phyloP scores from a whole-genome alignment of 2,888 invertebrate genomes.

The Rugalucina vietnamica region DNA sequence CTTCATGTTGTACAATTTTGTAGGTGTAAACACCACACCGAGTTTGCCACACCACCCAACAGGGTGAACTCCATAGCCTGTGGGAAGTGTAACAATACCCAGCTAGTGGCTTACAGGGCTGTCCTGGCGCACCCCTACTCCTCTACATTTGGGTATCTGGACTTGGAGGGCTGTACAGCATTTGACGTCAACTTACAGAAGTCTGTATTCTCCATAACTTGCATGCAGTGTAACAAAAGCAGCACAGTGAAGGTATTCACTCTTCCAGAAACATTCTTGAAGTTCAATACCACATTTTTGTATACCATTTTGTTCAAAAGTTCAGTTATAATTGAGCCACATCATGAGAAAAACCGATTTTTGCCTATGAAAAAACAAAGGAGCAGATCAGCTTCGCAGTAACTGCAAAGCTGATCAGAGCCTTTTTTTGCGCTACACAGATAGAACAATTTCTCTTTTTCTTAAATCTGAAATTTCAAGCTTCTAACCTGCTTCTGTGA shows the following conservation, averaged over 20 bases:
- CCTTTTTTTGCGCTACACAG: too few relatives aligned
- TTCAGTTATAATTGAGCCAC: too few relatives aligned
- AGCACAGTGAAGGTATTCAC: conserved; percentile 80
- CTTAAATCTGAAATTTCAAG: too few relatives aligned
- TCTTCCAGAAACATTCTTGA: too few relatives aligned
- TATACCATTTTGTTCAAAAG: too few relatives aligned
- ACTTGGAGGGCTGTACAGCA: conserved; percentile 80
- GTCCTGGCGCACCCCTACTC: conserved; percentile 80
- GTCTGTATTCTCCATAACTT: conserved; percentile 78
- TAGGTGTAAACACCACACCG: conserved; percentile 78
- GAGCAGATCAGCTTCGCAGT: too few relatives aligned
- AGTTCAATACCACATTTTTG: too few relatives aligned
- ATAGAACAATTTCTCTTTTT: too few relatives aligned
- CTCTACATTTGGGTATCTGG: conserved; percentile 82
- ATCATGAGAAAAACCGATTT: too few relatives aligned
- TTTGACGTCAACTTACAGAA: conserved; percentile 83
- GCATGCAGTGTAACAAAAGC: conserved; percentile 82
- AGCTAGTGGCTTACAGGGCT: conserved; percentile 78
- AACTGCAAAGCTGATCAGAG: too few relatives aligned
- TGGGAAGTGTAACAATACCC: conserved; percentile 77
- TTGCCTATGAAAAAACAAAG: too few relatives aligned
- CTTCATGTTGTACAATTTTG: not conserved
- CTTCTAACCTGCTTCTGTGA: too few relatives aligned
- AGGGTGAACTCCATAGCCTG: conserved; percentile 76
- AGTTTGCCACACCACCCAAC: conserved; percentile 74